phyloP scores from a whole-genome alignment of 2,888 invertebrate genomes.

The Itoplectis maculator region DNA sequence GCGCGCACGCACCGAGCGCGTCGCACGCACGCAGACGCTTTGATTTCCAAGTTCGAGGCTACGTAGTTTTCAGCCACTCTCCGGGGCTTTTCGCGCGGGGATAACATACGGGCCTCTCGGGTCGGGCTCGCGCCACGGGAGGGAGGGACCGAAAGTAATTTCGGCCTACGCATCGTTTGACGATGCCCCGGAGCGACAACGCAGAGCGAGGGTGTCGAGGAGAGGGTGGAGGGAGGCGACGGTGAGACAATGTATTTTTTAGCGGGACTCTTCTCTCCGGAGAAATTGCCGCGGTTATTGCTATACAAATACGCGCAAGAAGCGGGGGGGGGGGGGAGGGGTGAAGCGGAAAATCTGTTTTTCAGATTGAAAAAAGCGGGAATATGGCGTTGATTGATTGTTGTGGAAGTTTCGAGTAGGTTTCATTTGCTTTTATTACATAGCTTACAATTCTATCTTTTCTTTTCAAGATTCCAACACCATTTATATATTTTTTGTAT shows the following conservation, averaged over 20 bases:
- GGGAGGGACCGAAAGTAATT: slow-evolving; percentile 42
- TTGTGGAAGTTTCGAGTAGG: background rate
- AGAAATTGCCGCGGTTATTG: background rate
- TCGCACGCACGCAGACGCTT: slow-evolving; percentile 44
- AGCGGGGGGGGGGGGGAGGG: background rate
- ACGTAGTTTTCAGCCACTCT: slow-evolving; percentile 18
- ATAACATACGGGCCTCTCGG: slow-evolving; percentile 32
- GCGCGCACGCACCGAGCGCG: slow-evolving; percentile 18
- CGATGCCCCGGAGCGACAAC: background rate
- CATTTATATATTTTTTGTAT: too few relatives aligned
- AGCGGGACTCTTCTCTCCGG: background rate
- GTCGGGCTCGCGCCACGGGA: too few relatives aligned
- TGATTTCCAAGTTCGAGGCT: slow-evolving; percentile 33
- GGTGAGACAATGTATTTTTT: too few relatives aligned
- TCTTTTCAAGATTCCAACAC: too few relatives aligned
- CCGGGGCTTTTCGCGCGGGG: too few relatives aligned
- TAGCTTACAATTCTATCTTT: too few relatives aligned
- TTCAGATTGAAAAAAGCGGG: background rate
- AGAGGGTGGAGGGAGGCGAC: background rate
- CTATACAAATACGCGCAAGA: too few relatives aligned
- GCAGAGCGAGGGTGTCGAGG: background rate
- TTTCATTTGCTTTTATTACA: too few relatives aligned
- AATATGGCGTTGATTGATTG: background rate
- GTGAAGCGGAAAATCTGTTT: background rate
- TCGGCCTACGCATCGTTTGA: slow-evolving; percentile 13